phyloP scores from a whole-genome alignment of 2,797 vertebrate genomes.

The Atherinosoma microstoma region DNA sequence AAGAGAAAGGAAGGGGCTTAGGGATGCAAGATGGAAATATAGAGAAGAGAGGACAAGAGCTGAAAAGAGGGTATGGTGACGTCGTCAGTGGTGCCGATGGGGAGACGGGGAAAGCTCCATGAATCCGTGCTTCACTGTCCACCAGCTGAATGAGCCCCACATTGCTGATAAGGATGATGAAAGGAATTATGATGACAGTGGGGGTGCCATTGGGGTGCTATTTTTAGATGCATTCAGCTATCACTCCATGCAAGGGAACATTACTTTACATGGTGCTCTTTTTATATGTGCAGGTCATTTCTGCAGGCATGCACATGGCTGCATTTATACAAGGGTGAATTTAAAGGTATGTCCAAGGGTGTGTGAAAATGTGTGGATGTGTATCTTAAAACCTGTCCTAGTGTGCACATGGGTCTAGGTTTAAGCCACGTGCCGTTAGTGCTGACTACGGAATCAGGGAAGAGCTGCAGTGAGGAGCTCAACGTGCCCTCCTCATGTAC shows the following conservation, averaged over 20 bases:
- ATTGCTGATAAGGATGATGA: slow-evolving; percentile 72
- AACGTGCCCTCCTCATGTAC: slow-evolving; percentile 57
- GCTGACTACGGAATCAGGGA: slow-evolving; percentile 66
- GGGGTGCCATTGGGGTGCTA: slow-evolving; percentile 63
- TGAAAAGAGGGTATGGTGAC: slow-evolving; percentile 41
- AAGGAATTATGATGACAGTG: slow-evolving; percentile 66
- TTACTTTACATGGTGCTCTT: slow-evolving; percentile 31
- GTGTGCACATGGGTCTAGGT: slow-evolving; percentile 60
- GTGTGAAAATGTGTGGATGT: slow-evolving; percentile 15
- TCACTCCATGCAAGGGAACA: background rate
- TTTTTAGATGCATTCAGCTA: slow-evolving; percentile 71
- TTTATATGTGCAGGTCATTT: slow-evolving; percentile 37
- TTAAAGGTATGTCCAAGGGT: slow-evolving; percentile 35
- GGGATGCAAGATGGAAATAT: slow-evolving; percentile 30
- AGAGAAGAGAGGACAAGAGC: slow-evolving; percentile 35
- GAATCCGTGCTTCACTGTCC: slow-evolving; percentile 68
- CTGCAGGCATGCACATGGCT: slow-evolving; percentile 28
- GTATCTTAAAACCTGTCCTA: slow-evolving; percentile 26
- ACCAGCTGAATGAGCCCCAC: slow-evolving; percentile 64
- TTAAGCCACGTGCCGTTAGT: slow-evolving; percentile 64
- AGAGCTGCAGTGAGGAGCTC: slow-evolving; percentile 63
- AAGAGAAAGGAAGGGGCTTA: slow-evolving; percentile 5
- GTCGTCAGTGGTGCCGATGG: slow-evolving; percentile 25
- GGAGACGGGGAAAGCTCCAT: slow-evolving; percentile 58
- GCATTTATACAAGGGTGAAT: slow-evolving; percentile 40